Base-by-base conservation (phyloP, 2,888 invertebrate species). In the Cosmopolites sordidus region DNA sequence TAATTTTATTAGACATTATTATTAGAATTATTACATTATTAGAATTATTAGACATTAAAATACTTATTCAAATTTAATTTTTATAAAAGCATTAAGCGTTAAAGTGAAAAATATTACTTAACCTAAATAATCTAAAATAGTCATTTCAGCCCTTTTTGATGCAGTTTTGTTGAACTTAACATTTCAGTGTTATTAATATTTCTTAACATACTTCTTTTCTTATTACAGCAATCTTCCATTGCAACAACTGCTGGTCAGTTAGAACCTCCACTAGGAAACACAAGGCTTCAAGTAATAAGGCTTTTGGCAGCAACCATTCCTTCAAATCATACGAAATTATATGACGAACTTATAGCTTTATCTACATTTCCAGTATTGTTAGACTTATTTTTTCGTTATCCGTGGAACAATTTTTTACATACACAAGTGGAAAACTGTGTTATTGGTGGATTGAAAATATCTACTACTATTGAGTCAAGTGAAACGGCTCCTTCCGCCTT, bases 341-440 rank as follows among this genome's bases (percentile, higher is more conserved):
- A 86, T 69, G 77, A 80, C 68, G 86, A 86, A 74, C 78, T 82
- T 69, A 76, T 74, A 51, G 57, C 59, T 6, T 58, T 71, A 48
- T 81, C 81, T 59, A 83, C 82, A 37, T 79, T 83, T 66, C 76
- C 76, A 63, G 76, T 82, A 66, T 77, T 88, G 66, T 76, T 94
- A 81, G 88, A 92, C 73, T 80, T 96, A 75, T 89, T 93, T 80
- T 92, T 94, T 78, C 80, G 82, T 73, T 92, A 89, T 78, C 83
- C 86, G 60, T 87, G 92, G 88, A 96, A 97, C 79, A 96, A 94
- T 79, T 95, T 97, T 78, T 81, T 97, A 71, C 96, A 97, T 76
- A 87, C 87, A 62, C 90, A 92, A 77, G 88, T 92, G 62, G 85
- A 87, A 73, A 83, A 86, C 73, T 87, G 90, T 72, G 76, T 94